Base-by-base conservation (phyloP, 2,888 invertebrate genomes). In the Lochmaea capreae region DNA sequence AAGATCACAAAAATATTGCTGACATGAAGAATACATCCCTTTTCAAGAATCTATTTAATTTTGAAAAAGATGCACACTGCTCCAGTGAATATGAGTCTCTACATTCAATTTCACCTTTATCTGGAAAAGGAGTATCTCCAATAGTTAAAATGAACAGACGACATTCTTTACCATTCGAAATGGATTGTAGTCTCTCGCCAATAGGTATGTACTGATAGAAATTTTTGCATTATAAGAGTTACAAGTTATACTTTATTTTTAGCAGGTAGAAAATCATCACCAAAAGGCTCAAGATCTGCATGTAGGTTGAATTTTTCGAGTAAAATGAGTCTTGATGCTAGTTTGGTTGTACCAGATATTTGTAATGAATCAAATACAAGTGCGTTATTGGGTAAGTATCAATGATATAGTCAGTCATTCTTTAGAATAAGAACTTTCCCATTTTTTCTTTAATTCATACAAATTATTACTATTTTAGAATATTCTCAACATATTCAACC, bases 251-350 rank as follows among this genome's bases (percentile, higher is more conserved):
- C 8, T 39, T 57, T 16, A 57, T 52, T 4, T 39, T 70, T 39
- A 72, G 74, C 8, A 78, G 78, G 63, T 79, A 73, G 54, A 16
- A 63, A 63, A 18, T 42, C 62, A 18, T 77, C 79, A 6, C 72
- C 80, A 4, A 80, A 72, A 57, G 79, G 80, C 61, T 89, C 88
- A 74, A 86, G 87, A 12, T 90, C 90, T 0, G 89, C 88, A 2
- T 89, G 89, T 79, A 89, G 89, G 80, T 83, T 89, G 14, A 78
- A 73, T 69, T 83, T 81, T 77, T 82, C 80, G 26, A 76, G 67
- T 22, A 78, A 78, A 46, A 77, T 78, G 78, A 65, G 71, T 22
- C 78, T 82, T 82, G 82, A 83, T 75, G 78, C 74, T 8, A 82
- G 81, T 72, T 16, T 80, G 43, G 58, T 79, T 39, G 83, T 83